Evolutionary conservation across 1,140 invertebrate species (phyloP), one percentile per base, ranked within the genome.

Genomic region (Drosophila lacertosa): DNA sequence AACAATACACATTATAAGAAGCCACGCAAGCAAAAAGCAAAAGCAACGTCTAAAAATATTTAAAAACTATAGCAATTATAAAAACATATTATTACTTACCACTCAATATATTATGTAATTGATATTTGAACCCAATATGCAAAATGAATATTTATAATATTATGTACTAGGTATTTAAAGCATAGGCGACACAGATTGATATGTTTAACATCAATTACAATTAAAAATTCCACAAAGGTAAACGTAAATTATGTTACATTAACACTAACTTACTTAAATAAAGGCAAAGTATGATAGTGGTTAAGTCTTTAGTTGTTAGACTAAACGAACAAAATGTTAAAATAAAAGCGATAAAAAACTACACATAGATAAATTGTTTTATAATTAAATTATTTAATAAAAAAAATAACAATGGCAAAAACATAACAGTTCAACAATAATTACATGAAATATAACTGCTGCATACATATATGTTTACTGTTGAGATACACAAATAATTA

Each of bases 41-140:
- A 48, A 65, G 20, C 35, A 70, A 72, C 64, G 47, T 70, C 67
- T 76, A 86, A 88, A 62, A 64, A 78, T 60, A 86, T 89, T 71
- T 45, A 82, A 59, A 44, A 74, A 82, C 83, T 89, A 88, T 89
- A 89, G 83, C 70, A 82, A 88, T 88, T 84, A 84, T 84, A 74
- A 75, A 54, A 64, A 68, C 45, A 86, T 71, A 86, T 84, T 79
- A 79, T 75, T 78, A 79, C 63, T 45, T 33, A 59, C 67, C 63
- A 68, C 57, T 68, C 54, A 75, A 82, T 77, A 81, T 67, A 72
- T 40, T 44, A 70, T 47, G 55, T 78, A 74, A 66, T 70, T 71
- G 58, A 83, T 74, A 84, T 74, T 77, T 72, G 53, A 70, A 80
- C 64, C 78, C 60, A 64, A 64, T 64, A 67, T 58, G 55, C 40